Evolutionary conservation across 2,113 vertebrate genomes (phyloP).

Genomic region (Leucoraja erinaceus): DNA sequence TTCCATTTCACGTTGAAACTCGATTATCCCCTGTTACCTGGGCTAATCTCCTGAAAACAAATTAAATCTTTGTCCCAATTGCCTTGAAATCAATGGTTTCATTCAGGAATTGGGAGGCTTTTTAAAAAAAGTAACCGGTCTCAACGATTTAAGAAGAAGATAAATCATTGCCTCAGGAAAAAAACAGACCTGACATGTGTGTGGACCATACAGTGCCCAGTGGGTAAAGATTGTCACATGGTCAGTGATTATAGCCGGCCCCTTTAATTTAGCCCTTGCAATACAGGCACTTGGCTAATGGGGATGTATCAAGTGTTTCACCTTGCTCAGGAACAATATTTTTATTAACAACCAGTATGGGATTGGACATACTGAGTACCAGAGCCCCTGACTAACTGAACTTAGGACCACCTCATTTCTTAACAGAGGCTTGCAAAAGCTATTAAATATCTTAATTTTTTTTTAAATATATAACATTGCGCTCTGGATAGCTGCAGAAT

Average conservation of each 20-base stretch:
- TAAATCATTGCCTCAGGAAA: constrained; percentile 92
- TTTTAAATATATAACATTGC: neutral
- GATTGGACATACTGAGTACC: neutral
- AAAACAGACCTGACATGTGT: constrained; percentile 90
- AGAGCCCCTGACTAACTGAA: neutral
- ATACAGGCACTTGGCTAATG: neutral
- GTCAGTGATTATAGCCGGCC: neutral
- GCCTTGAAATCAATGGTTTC: constrained; percentile 99
- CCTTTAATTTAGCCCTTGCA: constrained; percentile 26
- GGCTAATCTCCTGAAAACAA: constrained; percentile 98
- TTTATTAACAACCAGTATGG: constrained; percentile 28
- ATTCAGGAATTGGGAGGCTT: constrained; percentile 88
- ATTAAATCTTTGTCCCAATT: constrained; percentile 98
- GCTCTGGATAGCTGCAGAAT: neutral
- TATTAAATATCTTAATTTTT: neutral
- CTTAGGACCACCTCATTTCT: neutral
- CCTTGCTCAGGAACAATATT: neutral
- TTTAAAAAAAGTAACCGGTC: constrained; percentile 93
- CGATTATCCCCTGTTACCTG: constrained; percentile 94
- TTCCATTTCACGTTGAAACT: constrained; percentile 77
- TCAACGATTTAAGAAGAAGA: constrained; percentile 87
- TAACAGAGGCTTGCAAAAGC: neutral
- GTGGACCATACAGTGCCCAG: constrained; percentile 65
- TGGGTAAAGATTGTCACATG: constrained; percentile 40
- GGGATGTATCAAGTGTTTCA: neutral